Conservation (phyloP, 2,888 invertebrate genomes). For the Papilio protenor region DNA sequence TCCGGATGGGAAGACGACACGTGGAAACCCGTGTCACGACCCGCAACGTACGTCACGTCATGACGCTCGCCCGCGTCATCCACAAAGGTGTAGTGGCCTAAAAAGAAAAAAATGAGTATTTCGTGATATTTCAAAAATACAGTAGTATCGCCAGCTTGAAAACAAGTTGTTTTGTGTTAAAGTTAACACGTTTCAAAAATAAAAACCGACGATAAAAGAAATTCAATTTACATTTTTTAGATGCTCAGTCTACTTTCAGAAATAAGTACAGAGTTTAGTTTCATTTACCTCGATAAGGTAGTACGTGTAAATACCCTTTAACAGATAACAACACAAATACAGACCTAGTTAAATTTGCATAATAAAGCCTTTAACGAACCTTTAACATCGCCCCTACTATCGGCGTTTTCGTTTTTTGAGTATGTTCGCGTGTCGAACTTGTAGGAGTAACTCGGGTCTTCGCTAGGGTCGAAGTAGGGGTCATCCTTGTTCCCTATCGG, state of each 20-base stretch:
- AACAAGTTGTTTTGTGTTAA: too few relatives aligned
- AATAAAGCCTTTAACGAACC: constrained; percentile 63
- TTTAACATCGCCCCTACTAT: constrained; percentile 85
- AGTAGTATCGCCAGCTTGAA: neutral
- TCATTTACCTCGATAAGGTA: constrained; percentile 2
- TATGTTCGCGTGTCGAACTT: constrained; percentile 88
- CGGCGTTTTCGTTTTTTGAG: constrained; percentile 87
- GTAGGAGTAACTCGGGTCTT: constrained; percentile 90
- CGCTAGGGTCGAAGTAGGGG: constrained; percentile 89
- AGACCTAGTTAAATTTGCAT: constrained; percentile 17
- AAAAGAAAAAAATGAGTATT: neutral
- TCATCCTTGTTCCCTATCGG: constrained; percentile 88
- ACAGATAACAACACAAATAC: constrained; percentile 19
- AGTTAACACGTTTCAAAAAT: constrained; percentile 11
- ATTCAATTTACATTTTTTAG: constrained; percentile 3
- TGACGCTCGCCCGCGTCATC: constrained; percentile 91
- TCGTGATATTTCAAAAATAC: neutral
- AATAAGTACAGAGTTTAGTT: neutral
- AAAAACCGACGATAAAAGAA: neutral
- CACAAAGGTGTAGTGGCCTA: constrained; percentile 87
- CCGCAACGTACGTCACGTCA: constrained; percentile 90
- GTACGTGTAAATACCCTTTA: constrained; percentile 20
- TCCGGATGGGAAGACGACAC: constrained; percentile 88
- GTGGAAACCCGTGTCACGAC: constrained; percentile 90
- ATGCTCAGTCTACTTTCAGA: neutral